Conservation (phyloP, 2,888 invertebrate genomes). For the Trachelus iudaicus region DNA sequence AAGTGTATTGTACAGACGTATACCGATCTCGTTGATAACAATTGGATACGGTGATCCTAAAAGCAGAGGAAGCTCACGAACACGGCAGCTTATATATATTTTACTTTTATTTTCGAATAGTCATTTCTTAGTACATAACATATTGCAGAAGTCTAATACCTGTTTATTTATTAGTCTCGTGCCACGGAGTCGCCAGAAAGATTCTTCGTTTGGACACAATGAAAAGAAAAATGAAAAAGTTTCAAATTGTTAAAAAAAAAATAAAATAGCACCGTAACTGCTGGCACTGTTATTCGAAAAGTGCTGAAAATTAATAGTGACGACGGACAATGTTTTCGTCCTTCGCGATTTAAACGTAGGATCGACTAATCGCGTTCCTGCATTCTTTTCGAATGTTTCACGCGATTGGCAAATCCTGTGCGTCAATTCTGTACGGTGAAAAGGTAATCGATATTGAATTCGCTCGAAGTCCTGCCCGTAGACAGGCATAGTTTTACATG, state of each 20-base stretch:
- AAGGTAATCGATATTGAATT: too few relatives aligned
- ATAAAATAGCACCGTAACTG: not conserved
- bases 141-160: conserved; percentile 24
- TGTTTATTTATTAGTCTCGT: not conserved
- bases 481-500: too few relatives aligned
- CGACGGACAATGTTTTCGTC: not conserved
- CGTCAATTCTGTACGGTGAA: not conserved
- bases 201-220: not conserved
- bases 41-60: not conserved
- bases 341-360: not conserved
- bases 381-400: not conserved
- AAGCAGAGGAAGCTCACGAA: not conserved
- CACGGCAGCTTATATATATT: not conserved
- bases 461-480: too few relatives aligned
- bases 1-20: not conserved
- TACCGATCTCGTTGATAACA: not conserved
- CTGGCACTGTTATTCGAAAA: not conserved
- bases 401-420: not conserved
- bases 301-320: not conserved
- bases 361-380: not conserved
- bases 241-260: not conserved
- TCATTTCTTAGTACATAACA: conserved; percentile 26
- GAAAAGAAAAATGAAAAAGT: not conserved
- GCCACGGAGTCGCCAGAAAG: not conserved
- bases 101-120: conserved; percentile 32